These are phyloP conservation scores for Diarsia mendica DNA, from an alignment of 2,888 invertebrate species.

Conservation along the genomic window DNA sequence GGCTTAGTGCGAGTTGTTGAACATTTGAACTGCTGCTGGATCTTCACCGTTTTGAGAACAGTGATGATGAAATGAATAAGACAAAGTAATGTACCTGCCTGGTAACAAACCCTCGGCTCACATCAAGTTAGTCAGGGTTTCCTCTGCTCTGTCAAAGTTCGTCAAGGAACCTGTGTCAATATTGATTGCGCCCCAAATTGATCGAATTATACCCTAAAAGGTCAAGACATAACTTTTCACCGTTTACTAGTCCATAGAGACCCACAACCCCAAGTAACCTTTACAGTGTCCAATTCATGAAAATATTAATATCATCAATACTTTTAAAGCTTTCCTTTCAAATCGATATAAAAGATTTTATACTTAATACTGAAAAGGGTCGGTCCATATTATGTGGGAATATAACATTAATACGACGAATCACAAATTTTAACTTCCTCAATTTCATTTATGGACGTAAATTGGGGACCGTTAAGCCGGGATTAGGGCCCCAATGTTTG, in stretches of 20 bases:
- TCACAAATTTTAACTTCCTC: conserved; percentile 64
- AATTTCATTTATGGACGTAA: conserved; percentile 64
- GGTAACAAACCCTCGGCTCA: background rate
- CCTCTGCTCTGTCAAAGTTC: background rate
- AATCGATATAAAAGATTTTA: conserved; percentile 27
- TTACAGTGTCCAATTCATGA: conserved; percentile 17
- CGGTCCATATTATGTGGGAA: conserved; percentile 25
- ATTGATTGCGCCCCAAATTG: background rate
- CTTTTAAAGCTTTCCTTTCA: conserved; percentile 35
- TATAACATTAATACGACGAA: conserved; percentile 48
- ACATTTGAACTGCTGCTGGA: background rate
- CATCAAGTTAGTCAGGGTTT: background rate
- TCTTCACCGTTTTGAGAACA: background rate
- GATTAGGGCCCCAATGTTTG: conserved; percentile 56
- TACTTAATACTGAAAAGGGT: conserved; percentile 47
- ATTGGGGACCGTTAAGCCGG: conserved; percentile 64
- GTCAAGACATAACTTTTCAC: conserved; percentile 19
- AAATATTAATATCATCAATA: conserved; percentile 49
- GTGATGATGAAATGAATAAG: background rate
- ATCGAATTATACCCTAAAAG: conserved; percentile 31
- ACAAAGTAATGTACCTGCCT: background rate
- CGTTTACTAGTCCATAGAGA: conserved; percentile 34
- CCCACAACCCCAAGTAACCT: conserved; percentile 39
- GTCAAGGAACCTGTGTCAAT: background rate
- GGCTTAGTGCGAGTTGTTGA: background rate